Evolutionary conservation across 2,113 vertebrate genomes (phyloP).

Genomic region (Cynopterus brachyotis): DNA sequence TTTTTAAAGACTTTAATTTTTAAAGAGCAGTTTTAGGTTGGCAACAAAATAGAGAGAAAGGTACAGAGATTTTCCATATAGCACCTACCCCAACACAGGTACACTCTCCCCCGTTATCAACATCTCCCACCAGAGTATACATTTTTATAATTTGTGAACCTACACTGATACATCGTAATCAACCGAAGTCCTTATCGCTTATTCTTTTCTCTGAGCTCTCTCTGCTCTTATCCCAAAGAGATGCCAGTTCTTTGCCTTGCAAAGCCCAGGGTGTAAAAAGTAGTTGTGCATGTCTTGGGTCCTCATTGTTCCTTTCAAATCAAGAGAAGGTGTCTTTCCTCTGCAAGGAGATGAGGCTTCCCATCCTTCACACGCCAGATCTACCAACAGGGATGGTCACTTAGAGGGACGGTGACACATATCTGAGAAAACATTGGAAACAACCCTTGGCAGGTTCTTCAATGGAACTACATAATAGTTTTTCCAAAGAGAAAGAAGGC

Average conservation of each 20-base stretch:
- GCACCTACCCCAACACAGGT: not conserved
- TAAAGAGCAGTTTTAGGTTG: not conserved
- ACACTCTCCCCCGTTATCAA: not conserved
- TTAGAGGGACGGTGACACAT: too few relatives aligned
- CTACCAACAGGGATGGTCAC: not conserved
- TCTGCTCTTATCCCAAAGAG: not conserved
- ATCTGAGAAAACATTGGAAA: not conserved
- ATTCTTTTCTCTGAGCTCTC: not conserved
- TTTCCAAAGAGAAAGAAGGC: not conserved
- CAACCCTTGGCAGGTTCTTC: not conserved
- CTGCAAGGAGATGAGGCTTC: not conserved
- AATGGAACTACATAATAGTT: not conserved
- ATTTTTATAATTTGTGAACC: not conserved
- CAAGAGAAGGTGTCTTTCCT: not conserved
- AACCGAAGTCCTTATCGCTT: too few relatives aligned
- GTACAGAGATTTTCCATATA: not conserved
- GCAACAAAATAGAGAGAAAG: not conserved
- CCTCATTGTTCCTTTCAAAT: not conserved
- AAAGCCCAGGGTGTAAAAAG: not conserved
- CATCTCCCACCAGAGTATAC: not conserved
- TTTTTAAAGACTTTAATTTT: not conserved
- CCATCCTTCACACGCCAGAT: not conserved
- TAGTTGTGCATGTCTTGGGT: not conserved
- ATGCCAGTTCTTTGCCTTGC: not conserved
- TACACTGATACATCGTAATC: not conserved